Evolutionary conservation across 2,888 invertebrate species (phyloP), one percentile per base, ranked within the genome.

Genomic region (Osedax fenrisi): DNA sequence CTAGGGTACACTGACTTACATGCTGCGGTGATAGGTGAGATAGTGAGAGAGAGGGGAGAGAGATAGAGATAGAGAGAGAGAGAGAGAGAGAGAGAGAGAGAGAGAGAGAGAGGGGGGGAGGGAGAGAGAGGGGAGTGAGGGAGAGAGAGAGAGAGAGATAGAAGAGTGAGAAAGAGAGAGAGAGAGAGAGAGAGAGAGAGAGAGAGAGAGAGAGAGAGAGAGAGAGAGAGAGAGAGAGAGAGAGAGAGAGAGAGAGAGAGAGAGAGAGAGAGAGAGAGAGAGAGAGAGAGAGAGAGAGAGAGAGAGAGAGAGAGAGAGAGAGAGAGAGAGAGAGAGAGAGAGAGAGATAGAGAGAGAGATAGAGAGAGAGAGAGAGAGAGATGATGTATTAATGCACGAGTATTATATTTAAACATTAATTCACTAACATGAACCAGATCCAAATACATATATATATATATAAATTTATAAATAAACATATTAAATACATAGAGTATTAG

Each of bases 301-400:
- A 68, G 68, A 68, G 68, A 25, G 26, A 24, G 26, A 68, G 68
- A 68, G 68, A 68, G 26, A 68, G 68, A 68, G 68, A 68, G 26
- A 68, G 68, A 68, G 68, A 68, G 26, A 68, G 68, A 68, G 68
- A 68, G 26, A 68, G 26, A 68, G 68, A 68, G 26, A 68, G 26
- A 68, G 26, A 26, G 68, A 68, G 26, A 68, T 5, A 68, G 26
- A 26, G 68, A 68, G 26, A 68, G 26, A 68, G 26, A 26, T 23
- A 68, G 26, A 68, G 41, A 41, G 41, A 41, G 41, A 41, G 41
- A 41, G 41, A 41, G 41, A 41, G 41, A 41, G 41, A 41, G 41
- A 41, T n/a, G n/a, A n/a, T n/a, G n/a, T n/a, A n/a, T n/a, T n/a
- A n/a, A n/a, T n/a, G n/a, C n/a, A n/a, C n/a, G n/a, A n/a, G n/a